Conservation (phyloP, 2,113 vertebrate species). For the Barnardius zonarius region DNA sequence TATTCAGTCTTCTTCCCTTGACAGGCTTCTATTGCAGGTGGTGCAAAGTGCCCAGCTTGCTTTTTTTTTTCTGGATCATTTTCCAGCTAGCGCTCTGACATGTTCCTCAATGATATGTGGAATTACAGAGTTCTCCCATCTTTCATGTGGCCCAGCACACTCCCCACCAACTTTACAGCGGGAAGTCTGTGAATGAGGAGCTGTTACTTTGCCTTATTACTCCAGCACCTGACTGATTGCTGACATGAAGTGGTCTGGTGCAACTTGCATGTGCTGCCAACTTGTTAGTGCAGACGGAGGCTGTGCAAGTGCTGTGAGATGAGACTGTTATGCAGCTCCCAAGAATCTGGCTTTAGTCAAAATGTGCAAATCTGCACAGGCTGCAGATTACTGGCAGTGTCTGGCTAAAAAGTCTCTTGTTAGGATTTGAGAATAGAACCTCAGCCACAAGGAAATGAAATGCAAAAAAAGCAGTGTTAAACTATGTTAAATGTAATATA, state of each 20-base stretch:
- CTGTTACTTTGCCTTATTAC: neutral
- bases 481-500: neutral
- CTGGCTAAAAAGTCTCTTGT: neutral
- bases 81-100: neutral
- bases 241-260: neutral
- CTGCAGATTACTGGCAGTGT: neutral
- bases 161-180: neutral
- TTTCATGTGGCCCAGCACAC: neutral
- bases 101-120: neutral
- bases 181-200: neutral
- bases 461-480: neutral
- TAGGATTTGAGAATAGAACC: neutral
- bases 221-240: neutral
- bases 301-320: neutral
- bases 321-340: neutral
- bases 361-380: neutral
- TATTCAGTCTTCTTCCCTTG: conserved; percentile 11
- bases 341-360: neutral
- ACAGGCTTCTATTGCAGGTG: conserved; percentile 13
- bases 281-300: neutral
- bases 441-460: neutral
- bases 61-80: neutral
- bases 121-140: neutral
- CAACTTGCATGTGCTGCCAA: neutral
- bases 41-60: neutral